Conservation (phyloP, 1,140 invertebrate species). For the Epicauta chinensis region DNA sequence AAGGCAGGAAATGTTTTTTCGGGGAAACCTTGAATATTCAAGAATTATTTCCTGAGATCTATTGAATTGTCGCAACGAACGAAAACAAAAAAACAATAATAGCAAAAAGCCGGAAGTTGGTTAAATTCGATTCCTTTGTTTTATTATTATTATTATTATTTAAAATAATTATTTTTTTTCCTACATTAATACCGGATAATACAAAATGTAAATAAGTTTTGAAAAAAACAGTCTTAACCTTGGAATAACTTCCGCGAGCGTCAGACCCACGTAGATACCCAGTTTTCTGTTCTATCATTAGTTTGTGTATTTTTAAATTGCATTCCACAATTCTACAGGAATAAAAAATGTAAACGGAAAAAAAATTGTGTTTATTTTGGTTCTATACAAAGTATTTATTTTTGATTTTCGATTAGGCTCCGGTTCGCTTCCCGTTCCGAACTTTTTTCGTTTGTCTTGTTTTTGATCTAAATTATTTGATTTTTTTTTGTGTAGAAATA, state of each 20-base stretch:
- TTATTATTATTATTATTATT: background rate
- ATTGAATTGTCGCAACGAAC: no score
- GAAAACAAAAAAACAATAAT: background rate
- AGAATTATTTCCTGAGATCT: no score
- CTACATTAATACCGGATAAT: slow-evolving; percentile 24
- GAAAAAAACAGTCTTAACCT: slow-evolving; percentile 22
- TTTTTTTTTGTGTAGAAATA: slow-evolving; percentile 23
- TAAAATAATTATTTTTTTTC: background rate
- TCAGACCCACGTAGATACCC: slow-evolving; percentile 20
- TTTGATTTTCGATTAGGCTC: no score
- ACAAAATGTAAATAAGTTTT: slow-evolving; percentile 26
- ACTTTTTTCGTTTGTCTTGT: no score
- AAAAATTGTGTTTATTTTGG: no score
- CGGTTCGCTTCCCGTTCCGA: no score
- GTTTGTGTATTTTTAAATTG: slow-evolving; percentile 22
- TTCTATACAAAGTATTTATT: no score
- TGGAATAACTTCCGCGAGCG: slow-evolving; percentile 31
- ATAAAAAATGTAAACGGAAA: slow-evolving; percentile 1
- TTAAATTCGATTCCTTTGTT: background rate
- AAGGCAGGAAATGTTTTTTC: background rate
- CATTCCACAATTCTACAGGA: slow-evolving; percentile 17
- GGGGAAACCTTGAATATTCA: background rate
- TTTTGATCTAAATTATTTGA: no score
- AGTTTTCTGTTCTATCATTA: slow-evolving; percentile 18
- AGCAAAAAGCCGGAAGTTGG: background rate